phyloP scores from a whole-genome alignment of 2,113 vertebrate species.

The Engraulis encrasicolus region DNA sequence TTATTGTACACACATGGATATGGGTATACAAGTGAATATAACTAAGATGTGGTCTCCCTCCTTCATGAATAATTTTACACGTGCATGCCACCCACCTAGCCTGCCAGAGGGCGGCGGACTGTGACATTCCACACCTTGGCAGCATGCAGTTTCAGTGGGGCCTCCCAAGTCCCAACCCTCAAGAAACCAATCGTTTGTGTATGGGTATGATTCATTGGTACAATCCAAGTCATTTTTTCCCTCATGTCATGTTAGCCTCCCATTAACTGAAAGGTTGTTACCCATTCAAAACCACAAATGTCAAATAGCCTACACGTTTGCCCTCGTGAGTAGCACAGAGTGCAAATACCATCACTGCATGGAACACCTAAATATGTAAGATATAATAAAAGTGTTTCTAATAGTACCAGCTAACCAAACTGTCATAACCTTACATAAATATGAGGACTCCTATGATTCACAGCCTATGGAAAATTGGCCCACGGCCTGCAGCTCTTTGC shows the following conservation, averaged over 20 bases:
- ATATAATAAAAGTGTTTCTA: not conserved
- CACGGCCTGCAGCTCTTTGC: not conserved
- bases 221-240: not conserved
- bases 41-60: too few species aligned
- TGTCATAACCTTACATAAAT: not conserved
- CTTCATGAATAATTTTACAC: too few species aligned
- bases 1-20: too few species aligned
- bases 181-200: not conserved
- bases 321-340: too few species aligned
- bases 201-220: not conserved
- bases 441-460: not conserved
- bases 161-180: not conserved
- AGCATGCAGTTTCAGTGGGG: not conserved
- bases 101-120: not conserved
- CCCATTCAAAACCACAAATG: too few species aligned
- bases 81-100: too few species aligned
- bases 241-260: not conserved
- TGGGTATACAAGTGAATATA: too few species aligned
- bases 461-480: not conserved
- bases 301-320: too few species aligned
- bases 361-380: not conserved
- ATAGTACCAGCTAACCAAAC: not conserved
- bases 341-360: too few species aligned
- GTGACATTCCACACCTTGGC: constrained; percentile 26
- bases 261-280: not conserved